These are phyloP conservation scores for Sorex maritimensis DNA, from an alignment of 2,797 vertebrate species.

Conservation along the genomic window DNA sequence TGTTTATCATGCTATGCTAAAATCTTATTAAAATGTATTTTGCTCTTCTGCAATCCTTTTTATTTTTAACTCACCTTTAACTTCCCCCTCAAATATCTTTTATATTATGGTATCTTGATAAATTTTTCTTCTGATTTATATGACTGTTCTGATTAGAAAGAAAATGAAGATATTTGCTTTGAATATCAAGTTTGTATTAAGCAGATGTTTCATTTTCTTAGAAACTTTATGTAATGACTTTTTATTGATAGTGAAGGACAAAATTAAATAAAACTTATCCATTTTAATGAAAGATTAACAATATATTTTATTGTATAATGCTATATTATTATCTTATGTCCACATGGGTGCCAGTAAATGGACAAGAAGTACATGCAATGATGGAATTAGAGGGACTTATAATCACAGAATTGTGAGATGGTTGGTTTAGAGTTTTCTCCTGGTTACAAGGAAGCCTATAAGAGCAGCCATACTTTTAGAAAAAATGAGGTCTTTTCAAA, in stretches of 20 bases:
- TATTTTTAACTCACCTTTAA: background rate
- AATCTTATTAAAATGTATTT: background rate
- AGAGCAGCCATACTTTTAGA: background rate
- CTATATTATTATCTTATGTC: no score
- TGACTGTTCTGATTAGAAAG: conserved; percentile 10
- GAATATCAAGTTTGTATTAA: background rate
- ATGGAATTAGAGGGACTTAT: background rate
- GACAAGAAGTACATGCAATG: background rate
- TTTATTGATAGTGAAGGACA: conserved; percentile 65
- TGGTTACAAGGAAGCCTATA: background rate
- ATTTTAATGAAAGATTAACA: background rate
- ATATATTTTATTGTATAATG: no score
- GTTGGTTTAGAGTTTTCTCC: background rate
- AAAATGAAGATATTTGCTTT: background rate
- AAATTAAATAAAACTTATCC: conserved; percentile 61
- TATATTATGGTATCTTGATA: background rate
- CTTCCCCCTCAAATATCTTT: background rate
- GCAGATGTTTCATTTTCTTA: conserved; percentile 12
- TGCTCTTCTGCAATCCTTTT: background rate
- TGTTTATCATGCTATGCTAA: background rate
- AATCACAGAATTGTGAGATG: background rate
- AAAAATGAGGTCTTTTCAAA: conserved; percentile 13
- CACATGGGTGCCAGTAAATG: background rate
- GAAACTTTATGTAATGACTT: background rate
- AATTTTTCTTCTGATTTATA: conserved; percentile 33